Conservation (phyloP, 1,140 invertebrate species). For the Philotrypesis tridentata region DNA sequence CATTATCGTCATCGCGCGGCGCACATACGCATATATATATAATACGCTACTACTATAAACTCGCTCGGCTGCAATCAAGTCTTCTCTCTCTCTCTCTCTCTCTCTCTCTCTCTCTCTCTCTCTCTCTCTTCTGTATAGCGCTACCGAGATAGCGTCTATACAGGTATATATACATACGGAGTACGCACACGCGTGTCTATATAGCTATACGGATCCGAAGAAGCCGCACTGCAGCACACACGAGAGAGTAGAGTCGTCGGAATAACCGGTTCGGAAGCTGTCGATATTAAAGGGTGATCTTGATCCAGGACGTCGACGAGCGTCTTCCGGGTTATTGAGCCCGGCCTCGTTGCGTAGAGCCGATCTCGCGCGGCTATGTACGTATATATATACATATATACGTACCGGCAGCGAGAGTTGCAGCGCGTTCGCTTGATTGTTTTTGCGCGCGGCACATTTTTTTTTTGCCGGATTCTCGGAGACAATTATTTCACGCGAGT, state of each 20-base stretch:
- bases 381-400: neutral
- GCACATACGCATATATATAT: neutral
- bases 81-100: neutral
- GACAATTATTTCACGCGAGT: slow-evolving; percentile 31
- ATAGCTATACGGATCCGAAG: neutral
- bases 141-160: too few relatives aligned
- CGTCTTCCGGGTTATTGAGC: slow-evolving; percentile 35
- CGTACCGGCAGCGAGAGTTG: neutral
- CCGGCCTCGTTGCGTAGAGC: neutral
- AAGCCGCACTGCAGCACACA: too few relatives aligned
- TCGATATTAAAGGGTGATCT: slow-evolving; percentile 44
- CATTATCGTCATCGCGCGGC: neutral
- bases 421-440: neutral
- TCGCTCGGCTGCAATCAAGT: neutral
- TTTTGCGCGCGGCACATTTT: slow-evolving; percentile 11
- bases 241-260: neutral
- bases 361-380: too few relatives aligned
- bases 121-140: neutral
- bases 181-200: neutral
- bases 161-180: too few relatives aligned
- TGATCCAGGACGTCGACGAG: slow-evolving; percentile 33
- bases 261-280: slow-evolving; percentile 42
- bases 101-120: neutral
- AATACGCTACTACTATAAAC: neutral
- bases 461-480: slow-evolving; percentile 17